Conservation (phyloP, 2,888 invertebrate genomes). For the Cephus rjabovi region DNA sequence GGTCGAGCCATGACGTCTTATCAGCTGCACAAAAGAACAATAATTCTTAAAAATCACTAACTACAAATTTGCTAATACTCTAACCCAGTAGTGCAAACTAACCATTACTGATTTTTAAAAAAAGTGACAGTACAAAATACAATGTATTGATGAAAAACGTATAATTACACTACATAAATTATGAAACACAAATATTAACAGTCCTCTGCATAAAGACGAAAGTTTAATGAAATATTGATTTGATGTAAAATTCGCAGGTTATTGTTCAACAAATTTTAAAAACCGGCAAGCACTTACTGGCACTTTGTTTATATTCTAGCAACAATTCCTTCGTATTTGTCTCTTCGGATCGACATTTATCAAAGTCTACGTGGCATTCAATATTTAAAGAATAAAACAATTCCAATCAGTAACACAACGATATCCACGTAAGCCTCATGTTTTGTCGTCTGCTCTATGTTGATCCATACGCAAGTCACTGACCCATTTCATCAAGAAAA, state of each 20-base stretch:
- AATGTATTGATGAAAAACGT: neutral
- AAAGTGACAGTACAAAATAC: neutral
- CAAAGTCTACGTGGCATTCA: neutral
- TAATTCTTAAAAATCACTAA: neutral
- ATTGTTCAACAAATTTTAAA: neutral
- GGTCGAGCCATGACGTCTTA: slow-evolving; percentile 39
- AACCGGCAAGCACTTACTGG: neutral
- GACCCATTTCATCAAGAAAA: neutral
- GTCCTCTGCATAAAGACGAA: neutral
- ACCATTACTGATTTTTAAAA: neutral
- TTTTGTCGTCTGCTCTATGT: neutral
- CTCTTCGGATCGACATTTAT: neutral
- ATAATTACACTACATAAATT: neutral
- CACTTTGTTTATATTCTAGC: neutral
- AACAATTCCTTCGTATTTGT: neutral
- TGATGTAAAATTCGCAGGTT: neutral
- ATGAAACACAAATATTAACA: neutral
- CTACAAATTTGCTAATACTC: neutral
- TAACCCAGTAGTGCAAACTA: neutral
- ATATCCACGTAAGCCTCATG: neutral
- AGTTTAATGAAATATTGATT: neutral
- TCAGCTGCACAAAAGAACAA: neutral
- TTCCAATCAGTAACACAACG: neutral
- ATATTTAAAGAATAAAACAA: neutral
- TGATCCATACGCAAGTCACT: neutral